Evolutionary conservation across 2,888 invertebrate species (phyloP).

Genomic region (Cyclophora punctaria): DNA sequence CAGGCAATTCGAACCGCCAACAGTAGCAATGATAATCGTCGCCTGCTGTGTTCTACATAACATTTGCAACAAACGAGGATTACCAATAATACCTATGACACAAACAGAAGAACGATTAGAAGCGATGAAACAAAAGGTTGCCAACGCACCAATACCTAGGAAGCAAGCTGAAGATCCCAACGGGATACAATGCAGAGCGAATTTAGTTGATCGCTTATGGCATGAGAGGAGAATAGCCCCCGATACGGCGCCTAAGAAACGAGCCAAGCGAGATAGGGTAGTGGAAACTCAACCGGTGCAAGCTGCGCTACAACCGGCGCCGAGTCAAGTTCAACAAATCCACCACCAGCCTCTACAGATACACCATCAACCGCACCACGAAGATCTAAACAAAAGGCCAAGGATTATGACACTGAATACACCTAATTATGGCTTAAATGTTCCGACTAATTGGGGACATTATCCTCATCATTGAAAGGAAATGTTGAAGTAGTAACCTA

Average conservation of each 20-base stretch:
- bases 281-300: conserved; percentile 24
- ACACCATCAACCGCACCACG: conserved; percentile 24
- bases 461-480: conserved; percentile 47
- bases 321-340: conserved; percentile 15
- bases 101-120: conserved; percentile 56
- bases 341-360: conserved; percentile 5
- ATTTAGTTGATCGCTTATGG: conserved; percentile 50
- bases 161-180: conserved; percentile 43
- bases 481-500: no score
- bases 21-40: conserved; percentile 50
- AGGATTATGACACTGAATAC: conserved; percentile 45
- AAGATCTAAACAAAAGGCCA: conserved; percentile 52
- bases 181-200: conserved; percentile 37
- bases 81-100: conserved; percentile 46
- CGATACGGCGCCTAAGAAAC: conserved; percentile 45
- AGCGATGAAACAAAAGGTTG: conserved; percentile 63
- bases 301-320: conserved; percentile 14
- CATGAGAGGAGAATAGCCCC: conserved; percentile 45
- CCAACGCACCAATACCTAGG: conserved; percentile 51
- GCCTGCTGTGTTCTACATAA: conserved; percentile 59
- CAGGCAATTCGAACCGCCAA: conserved; percentile 54
- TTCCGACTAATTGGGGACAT: conserved; percentile 41
- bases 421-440: conserved; percentile 41
- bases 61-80: conserved; percentile 42
- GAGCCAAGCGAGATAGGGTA: conserved; percentile 48